Percentiles rank a stretch among this genome's conserved stretches.
phyloP scores from a whole-genome alignment of 2,113 vertebrate species.

The Cynopterus brachyotis region DNA sequence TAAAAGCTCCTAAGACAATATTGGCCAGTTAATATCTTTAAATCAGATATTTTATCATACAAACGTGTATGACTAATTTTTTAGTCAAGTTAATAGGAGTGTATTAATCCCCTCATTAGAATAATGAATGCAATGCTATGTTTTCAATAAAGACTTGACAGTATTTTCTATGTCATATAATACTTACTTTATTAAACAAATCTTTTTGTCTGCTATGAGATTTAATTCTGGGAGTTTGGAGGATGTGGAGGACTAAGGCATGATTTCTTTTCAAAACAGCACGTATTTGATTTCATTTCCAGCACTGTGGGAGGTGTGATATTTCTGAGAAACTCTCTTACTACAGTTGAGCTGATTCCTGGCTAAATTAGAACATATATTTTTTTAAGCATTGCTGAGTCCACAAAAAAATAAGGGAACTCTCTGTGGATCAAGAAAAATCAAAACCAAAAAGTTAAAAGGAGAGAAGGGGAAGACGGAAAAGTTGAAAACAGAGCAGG shows the following conservation, averaged over 20 bases:
- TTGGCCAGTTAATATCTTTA: constrained; percentile 1
- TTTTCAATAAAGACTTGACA: neutral
- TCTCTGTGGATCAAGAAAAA: constrained; percentile 13
- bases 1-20: neutral
- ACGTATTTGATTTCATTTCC: neutral
- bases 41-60: neutral
- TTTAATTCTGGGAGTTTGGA: neutral
- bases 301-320: neutral
- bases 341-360: neutral
- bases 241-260: neutral
- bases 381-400: constrained; percentile 18
- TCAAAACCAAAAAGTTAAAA: neutral
- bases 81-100: neutral
- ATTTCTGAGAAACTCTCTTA: neutral
- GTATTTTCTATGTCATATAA: neutral
- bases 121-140: neutral
- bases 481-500: neutral
- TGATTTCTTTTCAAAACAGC: neutral
- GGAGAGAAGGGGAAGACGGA: neutral
- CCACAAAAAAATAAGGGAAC: neutral
- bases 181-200: neutral
- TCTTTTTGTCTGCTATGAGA: neutral
- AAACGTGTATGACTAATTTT: neutral
- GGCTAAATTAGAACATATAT: neutral
- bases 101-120: neutral